Conservation (phyloP, 1,140 invertebrate genomes). For the Pissodes strobi region DNA sequence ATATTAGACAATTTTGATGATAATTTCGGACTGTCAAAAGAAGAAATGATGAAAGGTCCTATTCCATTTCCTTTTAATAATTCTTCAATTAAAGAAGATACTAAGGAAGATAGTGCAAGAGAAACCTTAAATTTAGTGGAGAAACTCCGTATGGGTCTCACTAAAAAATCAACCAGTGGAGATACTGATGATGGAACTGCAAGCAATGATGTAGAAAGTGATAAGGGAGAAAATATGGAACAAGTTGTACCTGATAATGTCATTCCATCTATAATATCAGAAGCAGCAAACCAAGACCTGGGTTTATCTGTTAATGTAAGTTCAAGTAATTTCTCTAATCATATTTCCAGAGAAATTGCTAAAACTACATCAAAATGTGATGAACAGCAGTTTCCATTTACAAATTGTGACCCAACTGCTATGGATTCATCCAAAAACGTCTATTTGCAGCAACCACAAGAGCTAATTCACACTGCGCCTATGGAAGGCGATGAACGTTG, state of each 20-base stretch:
- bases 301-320: neutral
- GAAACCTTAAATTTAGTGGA: constrained; percentile 80
- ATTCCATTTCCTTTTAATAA: constrained; percentile 68
- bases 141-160: constrained; percentile 71
- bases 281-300: neutral
- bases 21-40: constrained; percentile 66
- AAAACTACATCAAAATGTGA: neutral
- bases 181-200: constrained; percentile 50
- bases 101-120: constrained; percentile 74
- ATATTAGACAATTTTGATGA: constrained; percentile 70
- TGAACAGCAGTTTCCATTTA: neutral
- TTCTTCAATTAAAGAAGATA: constrained; percentile 73
- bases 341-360: constrained; percentile 3
- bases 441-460: constrained; percentile 43
- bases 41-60: constrained; percentile 63
- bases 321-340: neutral
- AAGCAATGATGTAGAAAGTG: constrained; percentile 29
- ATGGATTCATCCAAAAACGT: constrained; percentile 38
- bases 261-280: neutral
- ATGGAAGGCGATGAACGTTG: constrained; percentile 66
- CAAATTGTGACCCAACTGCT: neutral
- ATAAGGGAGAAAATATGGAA: constrained; percentile 42
- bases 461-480: constrained; percentile 48
- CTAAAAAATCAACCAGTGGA: constrained; percentile 63
- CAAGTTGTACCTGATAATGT: constrained; percentile 46